Percentiles rank a stretch among this genome's conserved stretches.
Conservation (phyloP, 2,888 invertebrate species). For the Pomacea canaliculata region DNA sequence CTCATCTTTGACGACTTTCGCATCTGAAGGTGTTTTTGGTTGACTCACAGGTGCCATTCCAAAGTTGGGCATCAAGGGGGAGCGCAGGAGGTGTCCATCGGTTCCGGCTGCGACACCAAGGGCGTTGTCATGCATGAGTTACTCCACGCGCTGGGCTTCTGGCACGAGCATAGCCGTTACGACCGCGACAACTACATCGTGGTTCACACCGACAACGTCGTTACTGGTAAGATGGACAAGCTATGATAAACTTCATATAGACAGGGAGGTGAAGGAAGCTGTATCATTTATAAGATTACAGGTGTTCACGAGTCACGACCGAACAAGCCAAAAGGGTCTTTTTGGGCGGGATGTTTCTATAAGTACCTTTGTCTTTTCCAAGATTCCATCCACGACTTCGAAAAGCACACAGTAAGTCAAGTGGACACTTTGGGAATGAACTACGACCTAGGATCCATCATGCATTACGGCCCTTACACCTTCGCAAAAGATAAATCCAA, state of each 20-base stretch:
- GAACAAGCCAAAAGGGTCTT: no score
- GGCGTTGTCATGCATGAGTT: constrained; percentile 83
- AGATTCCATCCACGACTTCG: constrained; percentile 72
- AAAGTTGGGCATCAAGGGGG: constrained; percentile 71
- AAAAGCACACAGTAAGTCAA: constrained; percentile 67
- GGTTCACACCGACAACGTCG: constrained; percentile 44
- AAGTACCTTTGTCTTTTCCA: constrained; percentile 17
- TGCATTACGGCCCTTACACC: constrained; percentile 78
- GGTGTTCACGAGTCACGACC: no score
- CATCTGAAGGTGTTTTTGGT: no score
- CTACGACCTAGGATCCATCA: constrained; percentile 83
- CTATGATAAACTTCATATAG: no score
- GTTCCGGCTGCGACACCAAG: constrained; percentile 69
- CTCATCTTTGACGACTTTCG: no score
- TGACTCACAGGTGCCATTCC: constrained; percentile 22
- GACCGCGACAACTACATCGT: constrained; percentile 82
- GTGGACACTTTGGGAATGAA: constrained; percentile 74
- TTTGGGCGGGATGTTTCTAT: no score
- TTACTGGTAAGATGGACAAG: constrained; percentile 28
- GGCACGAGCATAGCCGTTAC: constrained; percentile 85
- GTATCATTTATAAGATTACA: no score
- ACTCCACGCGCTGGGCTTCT: constrained; percentile 84
- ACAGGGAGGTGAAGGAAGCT: no score
- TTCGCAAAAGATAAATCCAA: constrained; percentile 65
- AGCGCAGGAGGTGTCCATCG: constrained; percentile 80